Evolutionary conservation across 2,797 vertebrate species (phyloP).

Genomic region (Hapalemur alaotrensis): DNA sequence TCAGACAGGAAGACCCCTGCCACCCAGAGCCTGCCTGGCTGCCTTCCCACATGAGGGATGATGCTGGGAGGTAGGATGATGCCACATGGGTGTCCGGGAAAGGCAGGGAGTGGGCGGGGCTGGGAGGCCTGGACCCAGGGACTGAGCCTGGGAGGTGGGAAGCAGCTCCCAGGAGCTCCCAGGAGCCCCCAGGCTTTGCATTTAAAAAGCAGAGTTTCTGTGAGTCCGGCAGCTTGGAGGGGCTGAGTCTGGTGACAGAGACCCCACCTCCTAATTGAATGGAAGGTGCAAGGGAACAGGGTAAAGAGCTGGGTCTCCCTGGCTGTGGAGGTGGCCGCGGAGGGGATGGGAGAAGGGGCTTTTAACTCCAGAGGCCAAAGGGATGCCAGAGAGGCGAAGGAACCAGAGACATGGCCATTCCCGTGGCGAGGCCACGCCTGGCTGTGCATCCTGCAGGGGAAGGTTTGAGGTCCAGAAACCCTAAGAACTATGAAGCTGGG

Average conservation of each 20-base stretch:
- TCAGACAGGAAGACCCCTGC: background rate
- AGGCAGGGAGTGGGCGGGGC: background rate
- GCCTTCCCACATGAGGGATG: background rate
- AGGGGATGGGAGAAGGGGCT: background rate
- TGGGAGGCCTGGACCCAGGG: too few relatives aligned
- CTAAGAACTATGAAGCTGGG: background rate
- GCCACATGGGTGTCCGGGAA: fast-evolving
- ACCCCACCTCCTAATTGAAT: background rate
- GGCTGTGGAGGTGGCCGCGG: fast-evolving
- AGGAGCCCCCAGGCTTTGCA: background rate
- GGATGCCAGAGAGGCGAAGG: background rate
- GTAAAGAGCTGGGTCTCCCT: background rate
- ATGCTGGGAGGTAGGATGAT: background rate
- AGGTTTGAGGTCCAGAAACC: background rate
- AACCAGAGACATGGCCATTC: background rate
- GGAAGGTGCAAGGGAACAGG: background rate
- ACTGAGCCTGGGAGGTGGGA: background rate
- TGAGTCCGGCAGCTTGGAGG: background rate
- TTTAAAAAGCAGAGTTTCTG: background rate
- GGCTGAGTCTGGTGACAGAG: background rate
- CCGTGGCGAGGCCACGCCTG: fast-evolving
- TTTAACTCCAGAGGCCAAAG: background rate
- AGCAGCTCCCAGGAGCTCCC: background rate
- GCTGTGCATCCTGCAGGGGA: too few relatives aligned
- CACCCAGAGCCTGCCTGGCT: background rate